phyloP scores from a whole-genome alignment of 92 coral and sea anemone species.

The Phenganax subtilis region DNA sequence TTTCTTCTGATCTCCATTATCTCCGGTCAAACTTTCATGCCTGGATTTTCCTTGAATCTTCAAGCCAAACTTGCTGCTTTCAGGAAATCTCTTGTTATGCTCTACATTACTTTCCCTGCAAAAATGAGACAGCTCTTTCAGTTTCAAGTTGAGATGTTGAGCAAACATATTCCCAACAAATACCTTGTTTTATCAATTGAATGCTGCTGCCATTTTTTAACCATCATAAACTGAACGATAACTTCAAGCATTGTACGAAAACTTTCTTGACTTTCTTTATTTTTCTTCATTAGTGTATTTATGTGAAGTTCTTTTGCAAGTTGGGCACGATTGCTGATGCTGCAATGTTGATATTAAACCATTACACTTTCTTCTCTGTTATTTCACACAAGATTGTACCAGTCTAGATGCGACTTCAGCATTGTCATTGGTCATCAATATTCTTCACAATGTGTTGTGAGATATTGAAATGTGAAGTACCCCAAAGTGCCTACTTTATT shows the following conservation, averaged over 20 bases:
- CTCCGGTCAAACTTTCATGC: no score
- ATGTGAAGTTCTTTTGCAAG: slow-evolving; percentile 93
- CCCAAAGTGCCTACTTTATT: no score
- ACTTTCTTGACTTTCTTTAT: slow-evolving; percentile 55
- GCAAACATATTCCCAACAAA: not conserved
- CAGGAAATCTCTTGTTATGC: no score
- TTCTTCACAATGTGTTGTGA: no score
- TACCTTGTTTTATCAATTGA: not conserved
- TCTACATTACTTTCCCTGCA: not conserved
- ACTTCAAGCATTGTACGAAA: slow-evolving; percentile 92
- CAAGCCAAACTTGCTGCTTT: no score
- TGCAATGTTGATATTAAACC: slow-evolving; percentile 13
- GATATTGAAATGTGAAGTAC: no score
- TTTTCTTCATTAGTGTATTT: slow-evolving; percentile 84
- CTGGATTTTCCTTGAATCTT: no score
- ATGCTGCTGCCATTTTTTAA: slow-evolving; percentile 44
- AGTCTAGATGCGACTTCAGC: no score
- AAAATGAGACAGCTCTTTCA: not conserved
- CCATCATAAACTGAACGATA: slow-evolving; percentile 66
- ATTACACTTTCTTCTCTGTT: not conserved
- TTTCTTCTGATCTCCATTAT: no score
- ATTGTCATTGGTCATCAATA: no score
- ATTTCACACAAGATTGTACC: not conserved
- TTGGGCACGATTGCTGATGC: slow-evolving; percentile 83
- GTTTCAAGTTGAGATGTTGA: not conserved